A percentile compares a stretch with the other conserved stretches of the same genome.
These are phyloP conservation scores for Apamea epomidion DNA, from an alignment of 2,888 invertebrate genomes.

Conservation along the genomic window DNA sequence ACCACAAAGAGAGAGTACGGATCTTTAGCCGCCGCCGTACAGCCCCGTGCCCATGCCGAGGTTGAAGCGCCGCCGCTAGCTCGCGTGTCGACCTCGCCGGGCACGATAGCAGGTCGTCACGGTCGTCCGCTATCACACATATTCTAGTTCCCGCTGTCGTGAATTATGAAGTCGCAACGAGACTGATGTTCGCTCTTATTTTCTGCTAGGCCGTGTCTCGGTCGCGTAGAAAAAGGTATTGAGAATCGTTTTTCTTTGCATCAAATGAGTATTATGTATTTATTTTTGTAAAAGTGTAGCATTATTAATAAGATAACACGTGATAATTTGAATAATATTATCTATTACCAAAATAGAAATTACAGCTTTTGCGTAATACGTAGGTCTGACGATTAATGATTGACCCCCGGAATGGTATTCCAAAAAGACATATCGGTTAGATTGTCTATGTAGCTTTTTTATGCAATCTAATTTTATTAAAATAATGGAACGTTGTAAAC, in stretches of 20 bases:
- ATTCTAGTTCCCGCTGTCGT: constrained; percentile 53
- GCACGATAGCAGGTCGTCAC: neutral
- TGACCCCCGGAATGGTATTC: constrained; percentile 71
- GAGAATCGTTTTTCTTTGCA: constrained; percentile 75
- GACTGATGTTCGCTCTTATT: constrained; percentile 74
- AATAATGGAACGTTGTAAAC: constrained; percentile 68
- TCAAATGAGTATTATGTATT: constrained; percentile 81
- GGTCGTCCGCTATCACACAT: constrained; percentile 39
- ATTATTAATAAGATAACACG: constrained; percentile 71
- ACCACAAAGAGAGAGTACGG: constrained; percentile 77
- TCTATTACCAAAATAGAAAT: constrained; percentile 65
- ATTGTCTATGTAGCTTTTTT: constrained; percentile 80
- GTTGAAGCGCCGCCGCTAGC: constrained; percentile 60
- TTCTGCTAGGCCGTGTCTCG: constrained; percentile 58
- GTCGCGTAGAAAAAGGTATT: constrained; percentile 61
- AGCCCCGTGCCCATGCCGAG: constrained; percentile 67
- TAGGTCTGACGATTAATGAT: constrained; percentile 60
- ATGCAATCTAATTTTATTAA: constrained; percentile 70
- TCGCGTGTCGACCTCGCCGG: neutral
- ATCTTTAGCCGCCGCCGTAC: constrained; percentile 77
- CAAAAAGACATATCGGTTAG: constrained; percentile 81
- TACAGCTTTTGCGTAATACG: constrained; percentile 67
- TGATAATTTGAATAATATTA: constrained; percentile 72
- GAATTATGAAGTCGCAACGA: constrained; percentile 69
- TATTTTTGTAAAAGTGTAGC: constrained; percentile 82